Conservation (phyloP, 2,113 vertebrate genomes). For the Lasiurus cinereus region DNA sequence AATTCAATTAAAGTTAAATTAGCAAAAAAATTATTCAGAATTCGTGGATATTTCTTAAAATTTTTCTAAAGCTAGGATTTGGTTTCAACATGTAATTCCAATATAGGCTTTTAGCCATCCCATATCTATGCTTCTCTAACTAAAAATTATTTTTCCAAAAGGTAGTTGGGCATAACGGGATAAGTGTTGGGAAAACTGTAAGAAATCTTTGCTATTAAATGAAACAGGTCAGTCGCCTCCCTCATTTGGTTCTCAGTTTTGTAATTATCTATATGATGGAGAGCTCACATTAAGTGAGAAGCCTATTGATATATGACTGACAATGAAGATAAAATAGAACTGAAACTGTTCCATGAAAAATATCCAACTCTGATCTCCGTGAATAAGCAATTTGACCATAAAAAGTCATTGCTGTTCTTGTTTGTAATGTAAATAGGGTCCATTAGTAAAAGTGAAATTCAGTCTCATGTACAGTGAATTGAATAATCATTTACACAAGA, state of each 20-base stretch:
- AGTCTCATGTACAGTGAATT: constrained; percentile 13
- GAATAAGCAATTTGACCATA: constrained; percentile 67
- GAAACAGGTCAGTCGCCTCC: not conserved
- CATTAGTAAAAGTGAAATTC: constrained; percentile 77
- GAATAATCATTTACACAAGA: constrained; percentile 72
- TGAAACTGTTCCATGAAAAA: constrained; percentile 50
- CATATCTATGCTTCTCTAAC: constrained; percentile 43
- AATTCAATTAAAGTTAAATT: constrained; percentile 50
- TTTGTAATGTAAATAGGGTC: constrained; percentile 81
- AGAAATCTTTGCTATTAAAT: not conserved
- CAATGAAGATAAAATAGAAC: constrained; percentile 63
- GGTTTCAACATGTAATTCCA: constrained; percentile 59
- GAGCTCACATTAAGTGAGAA: not conserved
- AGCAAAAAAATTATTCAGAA: constrained; percentile 51
- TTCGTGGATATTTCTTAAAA: constrained; percentile 38
- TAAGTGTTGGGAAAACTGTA: not conserved
- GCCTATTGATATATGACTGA: not conserved
- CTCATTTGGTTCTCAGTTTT: constrained; percentile 44
- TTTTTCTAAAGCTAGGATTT: constrained; percentile 53
- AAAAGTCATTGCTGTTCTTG: constrained; percentile 62
- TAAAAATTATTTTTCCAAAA: constrained; percentile 41
- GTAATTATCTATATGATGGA: not conserved
- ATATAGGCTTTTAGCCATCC: constrained; percentile 60
- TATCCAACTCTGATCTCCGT: constrained; percentile 52
- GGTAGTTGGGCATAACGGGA: not conserved